Conservation (phyloP, 2,888 invertebrate species). For the Cheilosia impressa region DNA sequence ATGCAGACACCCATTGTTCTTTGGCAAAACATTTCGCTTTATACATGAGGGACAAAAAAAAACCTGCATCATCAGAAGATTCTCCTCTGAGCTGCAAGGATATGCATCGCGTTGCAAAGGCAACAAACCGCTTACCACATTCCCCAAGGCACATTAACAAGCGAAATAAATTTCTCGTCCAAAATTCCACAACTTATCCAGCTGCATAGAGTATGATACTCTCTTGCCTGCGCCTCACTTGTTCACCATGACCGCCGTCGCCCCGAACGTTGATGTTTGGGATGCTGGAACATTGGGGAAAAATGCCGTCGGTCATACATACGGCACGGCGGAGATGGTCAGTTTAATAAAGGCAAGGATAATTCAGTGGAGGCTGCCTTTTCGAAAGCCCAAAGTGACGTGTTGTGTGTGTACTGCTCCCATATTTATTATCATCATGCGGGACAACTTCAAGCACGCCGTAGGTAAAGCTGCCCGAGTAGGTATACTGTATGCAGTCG, state of each 20-base stretch:
- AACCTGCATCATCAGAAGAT: constrained; percentile 53
- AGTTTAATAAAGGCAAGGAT: constrained; percentile 37
- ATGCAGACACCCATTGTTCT: constrained; percentile 66
- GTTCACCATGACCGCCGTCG: constrained; percentile 30
- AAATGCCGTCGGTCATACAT: constrained; percentile 21
- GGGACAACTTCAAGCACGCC: constrained; percentile 38
- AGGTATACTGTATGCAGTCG: neutral
- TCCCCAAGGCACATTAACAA: constrained; percentile 73
- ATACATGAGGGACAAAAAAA: constrained; percentile 18
- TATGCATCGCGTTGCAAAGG: constrained; percentile 45
- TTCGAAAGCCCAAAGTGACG: constrained; percentile 39
- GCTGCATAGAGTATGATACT: constrained; percentile 23
- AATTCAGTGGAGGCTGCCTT: constrained; percentile 47
- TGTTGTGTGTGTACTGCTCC: constrained; percentile 18
- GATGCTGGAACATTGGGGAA: constrained; percentile 36
- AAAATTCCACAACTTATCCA: constrained; percentile 65
- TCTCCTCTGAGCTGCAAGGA: constrained; percentile 35
- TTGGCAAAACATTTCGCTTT: constrained; percentile 25
- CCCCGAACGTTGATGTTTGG: constrained; percentile 34
- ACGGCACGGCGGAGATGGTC: constrained; percentile 36
- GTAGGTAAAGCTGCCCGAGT: neutral
- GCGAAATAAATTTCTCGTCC: constrained; percentile 70
- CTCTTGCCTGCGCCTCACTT: constrained; percentile 44
- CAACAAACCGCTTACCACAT: constrained; percentile 72
- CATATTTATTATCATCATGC: constrained; percentile 59